Conservation (phyloP, 2,888 invertebrate genomes). For the Nemotelus pantherinus region DNA sequence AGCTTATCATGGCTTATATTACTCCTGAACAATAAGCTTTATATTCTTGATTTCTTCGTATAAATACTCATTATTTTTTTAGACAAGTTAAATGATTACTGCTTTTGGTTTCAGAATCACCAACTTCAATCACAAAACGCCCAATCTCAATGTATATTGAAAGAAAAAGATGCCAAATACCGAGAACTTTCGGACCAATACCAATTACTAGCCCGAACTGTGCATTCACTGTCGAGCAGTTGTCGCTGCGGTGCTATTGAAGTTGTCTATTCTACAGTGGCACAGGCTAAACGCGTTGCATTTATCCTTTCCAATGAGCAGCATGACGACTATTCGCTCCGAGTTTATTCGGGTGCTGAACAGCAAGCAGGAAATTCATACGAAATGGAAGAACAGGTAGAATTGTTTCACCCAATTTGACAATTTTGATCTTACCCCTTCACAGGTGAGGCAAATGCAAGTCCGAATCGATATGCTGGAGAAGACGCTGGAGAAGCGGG, state of each 20-base stretch:
- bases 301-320: not conserved
- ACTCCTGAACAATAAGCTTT: no score
- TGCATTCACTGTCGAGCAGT: slow-evolving; percentile 16
- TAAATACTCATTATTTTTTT: not conserved
- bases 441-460: slow-evolving; percentile 48
- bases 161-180: slow-evolving; percentile 43
- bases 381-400: slow-evolving; percentile 46
- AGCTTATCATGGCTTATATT: not conserved
- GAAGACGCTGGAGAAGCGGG: slow-evolving; percentile 46
- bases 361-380: slow-evolving; percentile 42
- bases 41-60: no score
- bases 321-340: not conserved
- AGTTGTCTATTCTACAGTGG: slow-evolving; percentile 26
- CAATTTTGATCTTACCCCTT: not conserved
- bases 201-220: slow-evolving; percentile 14
- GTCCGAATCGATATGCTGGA: slow-evolving; percentile 47
- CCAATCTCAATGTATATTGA: not conserved
- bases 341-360: slow-evolving; percentile 16
- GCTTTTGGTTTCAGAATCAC: slow-evolving; percentile 34
- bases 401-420: not conserved
- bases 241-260: slow-evolving; percentile 46
- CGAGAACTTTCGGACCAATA: slow-evolving; percentile 39
- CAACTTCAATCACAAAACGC: slow-evolving; percentile 39
- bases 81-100: not conserved
- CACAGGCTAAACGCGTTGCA: slow-evolving; percentile 9